These are phyloP conservation scores for Eurois occulta DNA, from an alignment of 2,888 invertebrate species.

Conservation along the genomic window DNA sequence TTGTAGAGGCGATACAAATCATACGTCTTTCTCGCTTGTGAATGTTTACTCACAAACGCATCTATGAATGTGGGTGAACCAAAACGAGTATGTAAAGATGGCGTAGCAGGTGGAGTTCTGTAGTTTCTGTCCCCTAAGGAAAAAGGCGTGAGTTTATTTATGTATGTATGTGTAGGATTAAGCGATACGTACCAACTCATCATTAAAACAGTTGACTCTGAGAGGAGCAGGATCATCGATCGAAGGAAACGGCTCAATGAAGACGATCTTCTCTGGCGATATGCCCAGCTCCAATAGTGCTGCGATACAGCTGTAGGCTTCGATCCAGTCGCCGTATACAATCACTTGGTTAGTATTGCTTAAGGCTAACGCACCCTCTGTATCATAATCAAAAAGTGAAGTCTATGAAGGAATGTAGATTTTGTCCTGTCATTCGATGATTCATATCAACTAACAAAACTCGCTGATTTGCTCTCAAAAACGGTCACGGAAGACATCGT, in stretches of 20 bases:
- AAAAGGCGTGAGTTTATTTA: not conserved
- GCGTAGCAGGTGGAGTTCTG: not conserved
- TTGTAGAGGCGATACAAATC: not conserved
- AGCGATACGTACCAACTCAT: conserved; percentile 76
- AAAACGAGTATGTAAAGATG: not conserved
- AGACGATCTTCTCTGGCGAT: conserved; percentile 87
- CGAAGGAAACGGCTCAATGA: conserved; percentile 90
- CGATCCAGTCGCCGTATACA: conserved; percentile 93
- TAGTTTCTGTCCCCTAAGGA: not conserved
- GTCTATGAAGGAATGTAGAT: not conserved
- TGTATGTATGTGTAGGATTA: not conserved
- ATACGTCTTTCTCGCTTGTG: not conserved
- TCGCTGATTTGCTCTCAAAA: not conserved
- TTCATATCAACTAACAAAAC: not conserved
- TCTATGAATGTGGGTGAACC: not conserved
- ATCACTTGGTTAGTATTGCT: conserved; percentile 83
- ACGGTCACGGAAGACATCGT: not conserved
- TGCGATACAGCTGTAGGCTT: conserved; percentile 92
- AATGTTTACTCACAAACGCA: not conserved
- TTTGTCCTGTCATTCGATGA: not conserved
- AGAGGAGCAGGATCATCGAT: conserved; percentile 72
- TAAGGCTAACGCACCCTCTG: conserved; percentile 70
- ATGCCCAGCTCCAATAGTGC: conserved; percentile 92
- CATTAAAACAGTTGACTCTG: conserved; percentile 86
- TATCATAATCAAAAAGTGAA: conserved; percentile 2